Base-by-base conservation (phyloP, 2,113 vertebrate genomes). In the Tetrax tetrax region DNA sequence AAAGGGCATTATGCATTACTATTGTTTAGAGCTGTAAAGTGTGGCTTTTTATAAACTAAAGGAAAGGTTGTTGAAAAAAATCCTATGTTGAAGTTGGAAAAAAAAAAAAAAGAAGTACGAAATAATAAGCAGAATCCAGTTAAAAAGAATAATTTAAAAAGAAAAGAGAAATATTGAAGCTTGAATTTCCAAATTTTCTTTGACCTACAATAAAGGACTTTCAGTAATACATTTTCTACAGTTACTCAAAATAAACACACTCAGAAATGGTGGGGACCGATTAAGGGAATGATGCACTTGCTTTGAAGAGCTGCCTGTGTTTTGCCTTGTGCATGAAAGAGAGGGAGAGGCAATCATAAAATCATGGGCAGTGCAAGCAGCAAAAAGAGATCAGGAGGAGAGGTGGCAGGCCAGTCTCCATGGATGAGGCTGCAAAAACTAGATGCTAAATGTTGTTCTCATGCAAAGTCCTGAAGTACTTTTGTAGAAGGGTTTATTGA, bases 401-500 rank as follows among this genome's bases (percentile, higher is more conserved):
- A 80, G 15, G 37, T 14, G 14, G 10, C 43, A 76, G 25, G 11
- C 13, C 15, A 21, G 13, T 28, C 65, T 89, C 57, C 47, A 25
- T 5, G 29, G 61, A 23, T 70, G 53, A 72, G 50, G 14, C 47
- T 70, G 37, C 47, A 80, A 83, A 87, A 79, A 19, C 7, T 38
- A 31, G 29, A 37, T 91, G 70, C 20, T 96, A 50, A 87, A 79
- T 33, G 31, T 19, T 63, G 50, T 47, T 83, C 59, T 60, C 70
- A 88, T 74, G 84, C 51, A 88, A 88, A 94, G 54, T 80, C 82
- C 70, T 41, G 31, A 88, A 95, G 83, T 37, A 68, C 47, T 94
- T 92, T 24, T n/a, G 2, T 54, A 41, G 51, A 43, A 70, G 43
- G 29, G 63, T 90, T 96, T 92, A 50, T 93, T 94, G 87, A 95